phyloP scores from a whole-genome alignment of 2,888 invertebrate species.

The Meiosimyza decipiens region DNA sequence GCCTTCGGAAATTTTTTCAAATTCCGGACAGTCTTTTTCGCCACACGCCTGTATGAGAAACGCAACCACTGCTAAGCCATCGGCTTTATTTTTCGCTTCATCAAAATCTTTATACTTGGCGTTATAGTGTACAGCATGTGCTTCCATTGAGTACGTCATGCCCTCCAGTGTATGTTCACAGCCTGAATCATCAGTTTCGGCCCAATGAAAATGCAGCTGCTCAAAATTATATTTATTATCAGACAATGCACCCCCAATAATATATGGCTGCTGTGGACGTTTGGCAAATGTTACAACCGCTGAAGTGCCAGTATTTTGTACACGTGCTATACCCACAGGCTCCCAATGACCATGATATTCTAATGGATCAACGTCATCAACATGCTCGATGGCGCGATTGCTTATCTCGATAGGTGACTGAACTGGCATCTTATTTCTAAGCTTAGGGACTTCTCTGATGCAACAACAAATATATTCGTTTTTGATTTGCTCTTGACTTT shows the following conservation, averaged over 20 bases:
- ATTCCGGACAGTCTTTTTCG: conserved; percentile 71
- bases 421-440: conserved; percentile 59
- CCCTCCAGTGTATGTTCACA: conserved; percentile 85
- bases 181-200: conserved; percentile 78
- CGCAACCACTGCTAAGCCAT: conserved; percentile 78
- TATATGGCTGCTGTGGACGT: conserved; percentile 69
- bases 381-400: conserved; percentile 65
- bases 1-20: conserved; percentile 72
- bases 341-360: conserved; percentile 68
- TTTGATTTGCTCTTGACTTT: neutral
- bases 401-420: conserved; percentile 67
- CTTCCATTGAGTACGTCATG: conserved; percentile 79
- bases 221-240: conserved; percentile 77
- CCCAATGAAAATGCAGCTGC: conserved; percentile 87
- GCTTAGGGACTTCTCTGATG: neutral
- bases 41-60: conserved; percentile 74
- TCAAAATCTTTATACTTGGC: conserved; percentile 75
- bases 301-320: conserved; percentile 66
- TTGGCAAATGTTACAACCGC: conserved; percentile 74
- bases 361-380: conserved; percentile 65
- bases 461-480: neutral
- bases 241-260: conserved; percentile 74
- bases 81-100: conserved; percentile 75
- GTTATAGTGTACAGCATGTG: conserved; percentile 83
- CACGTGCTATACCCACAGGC: conserved; percentile 64